Evolutionary conservation across 2,888 invertebrate species (phyloP).

Genomic region (Adelognathus sp.): DNA sequence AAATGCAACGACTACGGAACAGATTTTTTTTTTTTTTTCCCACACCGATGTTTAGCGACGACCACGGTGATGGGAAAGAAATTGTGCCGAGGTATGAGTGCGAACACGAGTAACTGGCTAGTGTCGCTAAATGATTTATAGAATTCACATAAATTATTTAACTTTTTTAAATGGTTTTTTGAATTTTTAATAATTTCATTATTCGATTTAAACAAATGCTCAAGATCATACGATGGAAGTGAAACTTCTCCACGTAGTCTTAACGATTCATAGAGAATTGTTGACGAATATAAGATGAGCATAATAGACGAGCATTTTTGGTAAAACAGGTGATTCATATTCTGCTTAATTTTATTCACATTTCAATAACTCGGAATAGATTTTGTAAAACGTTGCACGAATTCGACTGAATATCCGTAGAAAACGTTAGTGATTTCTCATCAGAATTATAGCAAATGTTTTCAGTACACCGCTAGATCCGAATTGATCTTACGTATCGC

Average conservation of each 20-base stretch:
- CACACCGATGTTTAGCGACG: neutral
- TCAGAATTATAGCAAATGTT: neutral
- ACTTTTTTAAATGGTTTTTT: no score
- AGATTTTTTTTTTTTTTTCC: constrained; percentile 14
- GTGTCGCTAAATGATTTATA: no score
- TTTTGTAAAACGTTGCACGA: neutral
- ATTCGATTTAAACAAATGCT: no score
- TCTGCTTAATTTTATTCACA: neutral
- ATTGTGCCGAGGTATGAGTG: neutral
- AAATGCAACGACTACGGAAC: constrained; percentile 1
- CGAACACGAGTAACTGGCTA: neutral
- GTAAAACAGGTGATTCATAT: neutral
- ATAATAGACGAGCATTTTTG: no score
- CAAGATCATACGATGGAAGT: no score
- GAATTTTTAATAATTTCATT: no score
- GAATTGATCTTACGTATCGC: no score
- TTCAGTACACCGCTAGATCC: no score
- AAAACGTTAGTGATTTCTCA: neutral
- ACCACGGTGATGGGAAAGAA: neutral
- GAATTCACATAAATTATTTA: no score
- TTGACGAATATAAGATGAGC: no score
- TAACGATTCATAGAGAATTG: no score
- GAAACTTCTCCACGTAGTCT: no score
- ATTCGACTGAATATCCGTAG: neutral
- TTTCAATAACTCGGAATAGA: neutral